These are phyloP conservation scores for Aphelinus certus DNA, from an alignment of 1,140 invertebrate genomes.

Conservation along the genomic window DNA sequence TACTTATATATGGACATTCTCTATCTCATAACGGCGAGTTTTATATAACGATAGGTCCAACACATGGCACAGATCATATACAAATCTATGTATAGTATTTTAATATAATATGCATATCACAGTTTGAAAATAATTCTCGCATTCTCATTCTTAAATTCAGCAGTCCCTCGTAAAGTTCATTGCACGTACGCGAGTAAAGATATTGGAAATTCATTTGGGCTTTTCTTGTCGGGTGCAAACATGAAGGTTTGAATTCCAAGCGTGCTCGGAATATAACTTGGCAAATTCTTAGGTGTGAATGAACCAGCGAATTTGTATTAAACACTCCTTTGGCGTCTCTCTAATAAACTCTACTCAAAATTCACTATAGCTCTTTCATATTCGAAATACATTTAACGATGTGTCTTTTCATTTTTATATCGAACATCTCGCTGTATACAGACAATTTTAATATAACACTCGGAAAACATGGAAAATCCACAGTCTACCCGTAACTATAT, in stretches of 20 bases:
- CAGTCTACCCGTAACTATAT: too few species aligned
- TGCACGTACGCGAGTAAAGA: conserved; percentile 22
- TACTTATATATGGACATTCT: too few species aligned
- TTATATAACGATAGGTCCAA: too few species aligned
- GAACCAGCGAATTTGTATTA: conserved; percentile 17
- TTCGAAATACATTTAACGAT: too few species aligned
- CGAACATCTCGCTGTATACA: too few species aligned
- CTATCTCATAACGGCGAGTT: too few species aligned
- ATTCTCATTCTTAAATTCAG: conserved; percentile 15
- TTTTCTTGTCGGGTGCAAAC: conserved; percentile 19
- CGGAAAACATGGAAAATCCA: too few species aligned
- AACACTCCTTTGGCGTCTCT: conserved; percentile 2
- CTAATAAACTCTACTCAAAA: conserved; percentile 4
- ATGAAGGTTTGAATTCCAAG: conserved; percentile 31
- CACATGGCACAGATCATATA: too few species aligned
- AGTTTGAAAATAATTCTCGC: neutral
- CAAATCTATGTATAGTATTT: too few species aligned
- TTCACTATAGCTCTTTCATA: too few species aligned
- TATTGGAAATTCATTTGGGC: conserved; percentile 39
- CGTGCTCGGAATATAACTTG: conserved; percentile 23
- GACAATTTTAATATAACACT: too few species aligned
- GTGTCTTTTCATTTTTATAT: too few species aligned
- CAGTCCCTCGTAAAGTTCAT: conserved; percentile 19
- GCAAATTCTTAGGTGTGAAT: conserved; percentile 11
- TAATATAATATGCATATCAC: neutral